Base-by-base conservation (phyloP, 2,888 invertebrate genomes). In the Helobdella robusta region DNA sequence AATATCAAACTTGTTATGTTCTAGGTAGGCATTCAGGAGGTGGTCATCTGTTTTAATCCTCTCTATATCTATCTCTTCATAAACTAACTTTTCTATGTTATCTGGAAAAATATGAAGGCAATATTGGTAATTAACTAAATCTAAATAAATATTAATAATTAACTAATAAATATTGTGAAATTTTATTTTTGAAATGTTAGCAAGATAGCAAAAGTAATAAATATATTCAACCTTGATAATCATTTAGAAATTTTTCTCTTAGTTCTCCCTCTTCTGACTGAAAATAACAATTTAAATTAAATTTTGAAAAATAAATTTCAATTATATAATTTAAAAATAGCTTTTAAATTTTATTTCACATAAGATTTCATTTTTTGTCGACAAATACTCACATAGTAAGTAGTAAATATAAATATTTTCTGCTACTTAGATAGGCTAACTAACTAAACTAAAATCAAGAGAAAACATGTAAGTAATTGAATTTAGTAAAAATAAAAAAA, bases 1-100 rank as follows among this genome's bases (percentile, higher is more conserved):
- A 60, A 86, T 79, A 72, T 89, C 86, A 61, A 84, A 82, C 58
- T 89, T 88, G 68, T 84, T 82, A 76, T 89, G 89, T 70, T 84
- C 81, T 8, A 92, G 78, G 72, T 89, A 87, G 67, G 88, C 72
- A n/a, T 70, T 66, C 4, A 75, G 74, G 70, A 74, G 77, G 5
- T 68, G 67, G 65, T 78, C 75, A 69, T 78, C 74, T 20, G 67
- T 70, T 28, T 70, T 70, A 23, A 79, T 66, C 54, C 73, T 70
- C 0, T 74, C 73, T 48, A 79, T 62, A 70, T 80, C 79, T 36
- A 74, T 64, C 8, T 74, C 73, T 71, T 78, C 77, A 72, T 78
- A 79, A n/a, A 72, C 46, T 44, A 73, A 74, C 64, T 71, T 72
- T 15, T 69, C 70, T 34, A 75, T 70, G 64, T 73, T 72, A 32